Conservation (phyloP, 2,797 vertebrate genomes). For the Botia almorhae region DNA sequence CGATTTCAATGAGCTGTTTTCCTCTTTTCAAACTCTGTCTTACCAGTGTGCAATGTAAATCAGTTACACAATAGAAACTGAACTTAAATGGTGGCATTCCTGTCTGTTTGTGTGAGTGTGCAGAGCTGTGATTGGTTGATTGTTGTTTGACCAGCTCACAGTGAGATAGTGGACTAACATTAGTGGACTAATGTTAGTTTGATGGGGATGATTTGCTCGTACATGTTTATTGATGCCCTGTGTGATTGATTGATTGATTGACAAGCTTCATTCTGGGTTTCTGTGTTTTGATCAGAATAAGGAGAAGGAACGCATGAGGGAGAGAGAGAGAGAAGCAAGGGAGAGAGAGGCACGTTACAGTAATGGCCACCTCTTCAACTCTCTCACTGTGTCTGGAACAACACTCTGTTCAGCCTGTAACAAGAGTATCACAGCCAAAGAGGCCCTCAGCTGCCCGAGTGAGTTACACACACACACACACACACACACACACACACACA, state of each 20-base stretch:
- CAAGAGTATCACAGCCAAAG: slow-evolving; percentile 88
- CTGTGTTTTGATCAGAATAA: slow-evolving; percentile 76
- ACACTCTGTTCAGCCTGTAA: slow-evolving; percentile 93
- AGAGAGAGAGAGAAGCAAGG: slow-evolving; percentile 83
- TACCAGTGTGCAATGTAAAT: slow-evolving; percentile 13
- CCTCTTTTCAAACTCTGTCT: slow-evolving; percentile 1
- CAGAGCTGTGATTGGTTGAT: not conserved
- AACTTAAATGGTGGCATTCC: not conserved
- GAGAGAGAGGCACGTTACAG: slow-evolving; percentile 87
- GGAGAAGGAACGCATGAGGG: slow-evolving; percentile 87
- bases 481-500: slow-evolving; percentile 13
- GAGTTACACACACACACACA: slow-evolving; percentile 61
- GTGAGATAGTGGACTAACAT: too few species aligned
- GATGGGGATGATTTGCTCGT: not conserved
- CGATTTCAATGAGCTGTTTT: slow-evolving; percentile 16
- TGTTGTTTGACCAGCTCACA: slow-evolving; percentile 4
- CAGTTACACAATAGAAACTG: slow-evolving; percentile 17
- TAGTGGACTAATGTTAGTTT: not conserved
- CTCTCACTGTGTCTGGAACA: slow-evolving; percentile 89
- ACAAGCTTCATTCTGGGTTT: not conserved
- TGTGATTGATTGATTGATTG: not conserved
- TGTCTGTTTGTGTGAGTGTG: slow-evolving; percentile 20
- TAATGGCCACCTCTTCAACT: slow-evolving; percentile 93
- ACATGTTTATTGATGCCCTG: not conserved
- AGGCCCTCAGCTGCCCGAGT: slow-evolving; percentile 83